Conservation (phyloP, 1,140 invertebrate genomes). For the Dendrolimus punctatus region DNA sequence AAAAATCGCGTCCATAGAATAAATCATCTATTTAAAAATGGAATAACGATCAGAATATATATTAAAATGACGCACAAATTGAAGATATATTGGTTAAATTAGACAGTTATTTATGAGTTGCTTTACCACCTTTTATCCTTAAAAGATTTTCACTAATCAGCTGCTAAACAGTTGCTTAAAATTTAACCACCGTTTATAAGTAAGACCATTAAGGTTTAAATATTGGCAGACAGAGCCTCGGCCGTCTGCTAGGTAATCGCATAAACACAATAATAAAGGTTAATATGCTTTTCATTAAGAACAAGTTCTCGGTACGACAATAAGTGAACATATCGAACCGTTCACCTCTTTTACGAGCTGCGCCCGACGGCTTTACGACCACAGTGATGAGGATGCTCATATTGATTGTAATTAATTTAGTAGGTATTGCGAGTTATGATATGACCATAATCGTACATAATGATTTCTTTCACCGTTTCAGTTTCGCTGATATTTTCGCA, state of each 20-base stretch:
- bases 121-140: too few species aligned
- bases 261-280: slow-evolving; percentile 32
- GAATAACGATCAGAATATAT: too few species aligned
- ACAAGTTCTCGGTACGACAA: slow-evolving; percentile 37
- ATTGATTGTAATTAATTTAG: slow-evolving; percentile 47
- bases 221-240: too few species aligned
- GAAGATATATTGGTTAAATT: too few species aligned
- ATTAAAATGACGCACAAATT: too few species aligned
- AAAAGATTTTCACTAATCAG: too few species aligned
- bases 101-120: too few species aligned
- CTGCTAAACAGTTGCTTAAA: too few species aligned
- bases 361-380: slow-evolving; percentile 31
- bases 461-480: slow-evolving; percentile 2
- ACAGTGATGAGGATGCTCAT: slow-evolving; percentile 29
- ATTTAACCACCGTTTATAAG: too few species aligned
- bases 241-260: neutral
- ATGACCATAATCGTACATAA: slow-evolving; percentile 4
- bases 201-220: too few species aligned
- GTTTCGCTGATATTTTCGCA: neutral
- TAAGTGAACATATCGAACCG: slow-evolving; percentile 42
- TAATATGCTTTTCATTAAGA: slow-evolving; percentile 40
- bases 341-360: slow-evolving; percentile 43
- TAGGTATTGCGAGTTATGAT: slow-evolving; percentile 13
- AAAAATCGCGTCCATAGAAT: too few species aligned
- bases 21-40: too few species aligned